A percentile compares a stretch with the other conserved stretches of the same genome.
These are phyloP conservation scores for Proterorhinus semilunaris DNA, from an alignment of 2,113 vertebrate species.

Conservation along the genomic window DNA sequence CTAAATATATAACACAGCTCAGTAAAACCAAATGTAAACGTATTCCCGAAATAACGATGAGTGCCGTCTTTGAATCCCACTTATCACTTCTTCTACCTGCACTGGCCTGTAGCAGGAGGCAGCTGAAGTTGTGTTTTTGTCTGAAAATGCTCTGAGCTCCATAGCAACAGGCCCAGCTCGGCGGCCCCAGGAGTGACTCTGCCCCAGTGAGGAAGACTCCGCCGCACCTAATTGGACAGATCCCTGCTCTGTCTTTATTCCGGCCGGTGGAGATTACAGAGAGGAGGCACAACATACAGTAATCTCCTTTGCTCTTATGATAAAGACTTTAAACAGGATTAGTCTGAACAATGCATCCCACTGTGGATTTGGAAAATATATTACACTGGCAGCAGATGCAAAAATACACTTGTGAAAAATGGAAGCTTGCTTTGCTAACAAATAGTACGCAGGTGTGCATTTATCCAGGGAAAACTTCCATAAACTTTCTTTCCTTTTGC, in stretches of 20 bases:
- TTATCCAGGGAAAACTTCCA: neutral
- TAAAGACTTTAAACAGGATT: conserved; percentile 50
- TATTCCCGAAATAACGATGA: neutral
- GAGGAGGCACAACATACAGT: conserved; percentile 16
- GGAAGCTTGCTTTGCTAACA: neutral
- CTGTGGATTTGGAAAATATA: conserved; percentile 18
- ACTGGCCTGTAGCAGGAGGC: conserved; percentile 13
- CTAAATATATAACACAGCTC: too few relatives aligned
- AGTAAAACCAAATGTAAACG: neutral
- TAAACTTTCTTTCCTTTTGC: too few relatives aligned
- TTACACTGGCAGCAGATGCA: neutral
- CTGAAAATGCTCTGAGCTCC: conserved; percentile 33
- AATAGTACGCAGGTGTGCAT: neutral
- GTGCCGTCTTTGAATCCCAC: neutral
- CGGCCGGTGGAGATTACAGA: conserved; percentile 22
- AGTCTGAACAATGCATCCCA: conserved; percentile 36
- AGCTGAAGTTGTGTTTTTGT: conserved; percentile 31
- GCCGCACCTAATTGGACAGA: conserved; percentile 53
- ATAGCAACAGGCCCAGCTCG: conserved; percentile 65
- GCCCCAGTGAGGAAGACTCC: conserved; percentile 40
- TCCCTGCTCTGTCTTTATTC: conserved; percentile 18
- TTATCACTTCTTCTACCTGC: neutral
- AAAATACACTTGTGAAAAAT: neutral
- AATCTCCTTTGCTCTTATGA: conserved; percentile 28
- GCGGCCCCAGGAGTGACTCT: conserved; percentile 48